Conservation (phyloP, 1,140 invertebrate species). For the Vanessa tameamea region DNA sequence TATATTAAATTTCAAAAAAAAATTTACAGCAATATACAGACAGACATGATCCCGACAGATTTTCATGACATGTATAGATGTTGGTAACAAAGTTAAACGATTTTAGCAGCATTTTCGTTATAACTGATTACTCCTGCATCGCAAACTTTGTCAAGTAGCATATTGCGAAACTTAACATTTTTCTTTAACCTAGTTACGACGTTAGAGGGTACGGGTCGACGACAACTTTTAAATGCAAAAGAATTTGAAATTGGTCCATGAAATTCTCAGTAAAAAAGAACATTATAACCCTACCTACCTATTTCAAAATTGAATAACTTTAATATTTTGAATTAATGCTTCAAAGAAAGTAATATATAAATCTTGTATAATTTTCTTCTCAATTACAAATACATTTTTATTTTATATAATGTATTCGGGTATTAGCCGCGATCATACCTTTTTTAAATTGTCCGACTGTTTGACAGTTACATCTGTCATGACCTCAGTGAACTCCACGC, state of each 20-base stretch:
- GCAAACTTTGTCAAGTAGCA: constrained; percentile 45
- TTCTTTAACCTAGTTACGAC: constrained; percentile 64
- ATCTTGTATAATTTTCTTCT: too few relatives aligned
- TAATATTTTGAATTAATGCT: not conserved
- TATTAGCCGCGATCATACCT: too few relatives aligned
- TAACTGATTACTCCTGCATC: constrained; percentile 54
- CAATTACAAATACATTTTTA: too few relatives aligned
- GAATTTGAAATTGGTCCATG: constrained; percentile 17
- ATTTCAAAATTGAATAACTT: not conserved
- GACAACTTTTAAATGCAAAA: constrained; percentile 44
- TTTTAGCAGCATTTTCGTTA: constrained; percentile 26
- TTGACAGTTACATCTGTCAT: too few relatives aligned
- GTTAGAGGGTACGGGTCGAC: constrained; percentile 38
- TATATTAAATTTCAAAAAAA: too few relatives aligned
- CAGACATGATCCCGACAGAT: not conserved
- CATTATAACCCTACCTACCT: not conserved
- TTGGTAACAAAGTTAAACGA: constrained; percentile 15
- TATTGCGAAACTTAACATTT: constrained; percentile 67
- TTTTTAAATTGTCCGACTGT: too few relatives aligned
- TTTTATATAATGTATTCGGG: too few relatives aligned
- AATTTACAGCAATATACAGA: not conserved
- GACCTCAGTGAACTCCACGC: too few relatives aligned
- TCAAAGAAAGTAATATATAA: too few relatives aligned
- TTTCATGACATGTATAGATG: not conserved
- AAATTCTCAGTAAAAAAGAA: not conserved